These are phyloP conservation scores for Hemitrygon akajei DNA, from an alignment of 2,797 vertebrate species.

Conservation along the genomic window DNA sequence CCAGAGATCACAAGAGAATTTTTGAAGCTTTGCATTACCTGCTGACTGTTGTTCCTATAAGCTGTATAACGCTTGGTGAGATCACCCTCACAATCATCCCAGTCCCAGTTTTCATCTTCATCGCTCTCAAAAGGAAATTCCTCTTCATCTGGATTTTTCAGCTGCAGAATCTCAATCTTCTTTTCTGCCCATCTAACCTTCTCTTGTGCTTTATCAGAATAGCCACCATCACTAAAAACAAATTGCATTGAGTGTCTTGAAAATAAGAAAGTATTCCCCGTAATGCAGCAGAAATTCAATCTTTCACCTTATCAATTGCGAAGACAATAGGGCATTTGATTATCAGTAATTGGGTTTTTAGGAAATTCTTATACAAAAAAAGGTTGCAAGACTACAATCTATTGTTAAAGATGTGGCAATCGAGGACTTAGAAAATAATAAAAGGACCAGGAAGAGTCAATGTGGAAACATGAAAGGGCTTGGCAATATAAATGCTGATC, in stretches of 20 bases:
- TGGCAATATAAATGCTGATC: no score
- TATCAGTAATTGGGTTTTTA: not conserved
- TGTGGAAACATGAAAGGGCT: no score
- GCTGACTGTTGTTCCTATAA: conserved; percentile 56
- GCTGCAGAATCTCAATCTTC: conserved; percentile 42
- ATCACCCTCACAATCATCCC: conserved; percentile 60
- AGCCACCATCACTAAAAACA: conserved; percentile 30
- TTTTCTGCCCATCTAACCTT: conserved; percentile 37
- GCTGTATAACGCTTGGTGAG: conserved; percentile 58
- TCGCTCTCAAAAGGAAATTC: conserved; percentile 45
- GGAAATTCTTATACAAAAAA: not conserved
- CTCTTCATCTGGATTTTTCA: not conserved
- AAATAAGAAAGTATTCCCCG: not conserved
- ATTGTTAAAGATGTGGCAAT: no score
- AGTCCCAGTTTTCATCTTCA: conserved; percentile 64
- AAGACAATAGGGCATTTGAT: not conserved
- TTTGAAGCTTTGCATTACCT: conserved; percentile 57
- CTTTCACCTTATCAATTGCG: not conserved
- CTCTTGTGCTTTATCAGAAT: not conserved
- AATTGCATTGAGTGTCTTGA: not conserved
- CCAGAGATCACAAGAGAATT: not conserved
- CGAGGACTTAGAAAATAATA: no score
- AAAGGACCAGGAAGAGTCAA: no score
- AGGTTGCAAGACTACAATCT: no score
- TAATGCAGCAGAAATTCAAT: not conserved